These are phyloP conservation scores for Musca domestica DNA, from an alignment of 1,140 invertebrate genomes.

Conservation along the genomic window DNA sequence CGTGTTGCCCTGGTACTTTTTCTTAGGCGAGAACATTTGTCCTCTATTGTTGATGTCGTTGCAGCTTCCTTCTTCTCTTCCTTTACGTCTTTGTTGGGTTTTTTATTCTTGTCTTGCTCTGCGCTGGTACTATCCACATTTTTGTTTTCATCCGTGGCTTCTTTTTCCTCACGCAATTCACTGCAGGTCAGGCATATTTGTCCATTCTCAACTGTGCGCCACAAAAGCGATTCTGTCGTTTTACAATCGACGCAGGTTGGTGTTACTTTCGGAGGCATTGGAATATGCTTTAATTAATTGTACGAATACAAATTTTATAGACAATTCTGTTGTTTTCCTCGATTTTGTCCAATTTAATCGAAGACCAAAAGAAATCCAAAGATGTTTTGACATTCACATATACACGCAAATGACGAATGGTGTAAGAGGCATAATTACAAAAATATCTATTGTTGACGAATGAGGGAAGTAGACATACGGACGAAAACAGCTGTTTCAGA, in stretches of 20 bases:
- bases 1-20: constrained; percentile 60
- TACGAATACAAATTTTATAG: no score
- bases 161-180: constrained; percentile 22
- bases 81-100: not conserved
- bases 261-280: constrained; percentile 24
- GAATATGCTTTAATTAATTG: no score
- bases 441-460: no score
- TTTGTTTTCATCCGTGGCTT: not conserved
- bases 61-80: not conserved
- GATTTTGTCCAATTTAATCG: no score
- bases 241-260: constrained; percentile 27
- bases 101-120: constrained; percentile 5
- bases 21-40: constrained; percentile 42
- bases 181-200: constrained; percentile 27
- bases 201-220: constrained; percentile 22
- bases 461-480: no score
- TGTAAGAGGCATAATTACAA: no score
- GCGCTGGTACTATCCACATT: no score
- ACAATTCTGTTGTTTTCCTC: no score
- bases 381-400: no score
- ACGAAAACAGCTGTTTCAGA: no score
- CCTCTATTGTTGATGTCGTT: not conserved
- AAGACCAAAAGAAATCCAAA: no score
- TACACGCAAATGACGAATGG: no score
- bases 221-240: constrained; percentile 26